Evolutionary conservation across 1,140 invertebrate genomes (phyloP), one percentile per base, ranked within the genome.

Genomic region (Pissodes strobi): DNA sequence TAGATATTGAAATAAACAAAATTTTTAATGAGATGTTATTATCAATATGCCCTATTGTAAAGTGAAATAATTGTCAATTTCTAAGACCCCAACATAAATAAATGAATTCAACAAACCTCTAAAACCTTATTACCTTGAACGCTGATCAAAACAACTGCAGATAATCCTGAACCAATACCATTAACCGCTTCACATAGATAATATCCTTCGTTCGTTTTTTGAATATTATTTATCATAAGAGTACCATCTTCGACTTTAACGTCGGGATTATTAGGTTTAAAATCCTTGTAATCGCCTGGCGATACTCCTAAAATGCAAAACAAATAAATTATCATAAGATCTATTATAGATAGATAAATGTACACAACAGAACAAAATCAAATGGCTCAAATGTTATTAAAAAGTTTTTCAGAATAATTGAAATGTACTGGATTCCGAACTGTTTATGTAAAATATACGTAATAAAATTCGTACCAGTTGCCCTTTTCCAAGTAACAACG

Each of bases 161-260:
- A 93, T 10, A 98, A 82, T 72, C 93, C 94, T 68, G 93, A 92
- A 52, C 94, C 94, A 74, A 98, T 95, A 69, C 93, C 93, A 80
- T 98, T 98, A 22, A 93, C 92, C 43, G 95, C 94, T 81, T 97
- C 94, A 77, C 96, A 98, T 17, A 97, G 81, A 80, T 97, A 98
- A 77, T 95, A 94, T 5, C 94, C 94, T 84, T 95, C 92, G 74
- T 95, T 95, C 2, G 87, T 89, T 79, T 95, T 96, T 76, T 92
- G 89, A 69, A 96, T 95, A 69, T 94, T 92, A 70, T 88, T 87
- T 73, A 98, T 92, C 25, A 88, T 84, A 34, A 95, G 80, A 52
- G 93, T 94, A 58, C 94, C 94, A 79, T 97, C 94, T 78, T 94
- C 92, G 30, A 94, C 90, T 79, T 90, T 91, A 52, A 94, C 90